These are phyloP conservation scores for Sminthurides aquaticus DNA, from an alignment of 2,888 invertebrate species.

Conservation along the genomic window DNA sequence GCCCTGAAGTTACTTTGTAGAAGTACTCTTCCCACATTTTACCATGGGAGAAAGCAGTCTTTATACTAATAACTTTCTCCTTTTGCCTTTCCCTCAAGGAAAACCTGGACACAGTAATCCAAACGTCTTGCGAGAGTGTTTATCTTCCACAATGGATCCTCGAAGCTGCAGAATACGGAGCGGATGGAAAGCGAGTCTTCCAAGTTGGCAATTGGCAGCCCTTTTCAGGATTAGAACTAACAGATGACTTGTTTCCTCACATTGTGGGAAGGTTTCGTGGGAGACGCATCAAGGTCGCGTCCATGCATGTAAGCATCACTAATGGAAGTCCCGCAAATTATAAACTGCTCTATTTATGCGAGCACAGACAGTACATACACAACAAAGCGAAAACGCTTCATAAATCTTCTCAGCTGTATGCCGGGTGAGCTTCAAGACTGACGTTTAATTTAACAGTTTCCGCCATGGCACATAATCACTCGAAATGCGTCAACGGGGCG, in stretches of 20 bases:
- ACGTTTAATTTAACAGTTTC: conserved; percentile 57
- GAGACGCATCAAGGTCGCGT: conserved; percentile 62
- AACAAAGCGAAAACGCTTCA: too few relatives aligned
- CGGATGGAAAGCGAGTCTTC: conserved; percentile 35
- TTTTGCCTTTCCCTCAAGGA: too few relatives aligned
- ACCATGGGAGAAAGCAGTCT: too few relatives aligned
- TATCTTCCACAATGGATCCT: conserved; percentile 29
- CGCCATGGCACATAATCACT: conserved; percentile 75
- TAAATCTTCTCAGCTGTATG: too few relatives aligned
- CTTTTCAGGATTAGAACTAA: conserved; percentile 20
- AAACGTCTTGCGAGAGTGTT: conserved; percentile 19
- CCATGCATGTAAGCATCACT: conserved; percentile 62
- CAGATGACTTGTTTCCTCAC: conserved; percentile 71
- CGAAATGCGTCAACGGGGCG: conserved; percentile 51
- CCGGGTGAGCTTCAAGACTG: too few relatives aligned
- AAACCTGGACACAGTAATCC: conserved; percentile 22
- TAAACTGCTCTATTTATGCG: not conserved
- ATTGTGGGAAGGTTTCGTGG: conserved; percentile 69
- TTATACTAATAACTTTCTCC: too few relatives aligned
- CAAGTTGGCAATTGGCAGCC: conserved; percentile 37
- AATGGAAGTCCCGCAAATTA: too few relatives aligned
- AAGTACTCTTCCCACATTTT: too few relatives aligned
- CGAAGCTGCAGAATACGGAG: conserved; percentile 37
- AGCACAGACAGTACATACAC: too few relatives aligned
- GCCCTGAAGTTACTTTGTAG: too few relatives aligned